Evolutionary conservation across 1,140 invertebrate species (phyloP).

Genomic region (Drosophila guanche): DNA sequence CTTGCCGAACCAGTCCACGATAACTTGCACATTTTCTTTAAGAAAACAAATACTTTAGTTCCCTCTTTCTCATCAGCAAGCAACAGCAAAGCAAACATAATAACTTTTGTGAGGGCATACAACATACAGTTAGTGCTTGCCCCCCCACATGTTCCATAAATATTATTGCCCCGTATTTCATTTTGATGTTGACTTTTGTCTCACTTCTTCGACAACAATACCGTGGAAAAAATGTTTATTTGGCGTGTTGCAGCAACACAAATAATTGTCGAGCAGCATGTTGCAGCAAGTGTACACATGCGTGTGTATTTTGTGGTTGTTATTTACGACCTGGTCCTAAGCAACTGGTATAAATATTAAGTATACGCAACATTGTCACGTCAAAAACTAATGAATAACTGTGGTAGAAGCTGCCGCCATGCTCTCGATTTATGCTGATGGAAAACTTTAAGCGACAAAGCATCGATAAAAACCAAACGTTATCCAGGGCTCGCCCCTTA

Average conservation of each 20-base stretch:
- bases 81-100: too few species aligned
- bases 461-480: slow-evolving; percentile 48
- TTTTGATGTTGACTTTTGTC: slow-evolving; percentile 76
- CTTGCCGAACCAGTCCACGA: too few species aligned
- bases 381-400: slow-evolving; percentile 48
- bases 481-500: background rate
- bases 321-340: slow-evolving; percentile 72
- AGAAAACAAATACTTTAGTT: too few species aligned
- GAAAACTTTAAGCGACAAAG: slow-evolving; percentile 53
- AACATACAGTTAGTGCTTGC: background rate
- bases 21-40: too few species aligned
- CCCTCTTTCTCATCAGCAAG: too few species aligned
- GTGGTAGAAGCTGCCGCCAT: background rate
- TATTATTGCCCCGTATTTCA: slow-evolving; percentile 78
- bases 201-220: slow-evolving; percentile 26
- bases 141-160: slow-evolving; percentile 67
- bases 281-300: slow-evolving; percentile 43
- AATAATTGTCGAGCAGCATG: slow-evolving; percentile 81
- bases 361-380: slow-evolving; percentile 48
- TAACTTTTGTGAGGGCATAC: too few species aligned
- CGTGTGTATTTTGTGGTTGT: slow-evolving; percentile 34
- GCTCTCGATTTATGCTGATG: slow-evolving; percentile 47
- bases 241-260: slow-evolving; percentile 78
- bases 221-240: slow-evolving; percentile 66
- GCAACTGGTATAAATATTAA: slow-evolving; percentile 55